These are phyloP conservation scores for Scophthalmus maximus DNA, from an alignment of 2,113 vertebrate genomes.

Conservation along the genomic window DNA sequence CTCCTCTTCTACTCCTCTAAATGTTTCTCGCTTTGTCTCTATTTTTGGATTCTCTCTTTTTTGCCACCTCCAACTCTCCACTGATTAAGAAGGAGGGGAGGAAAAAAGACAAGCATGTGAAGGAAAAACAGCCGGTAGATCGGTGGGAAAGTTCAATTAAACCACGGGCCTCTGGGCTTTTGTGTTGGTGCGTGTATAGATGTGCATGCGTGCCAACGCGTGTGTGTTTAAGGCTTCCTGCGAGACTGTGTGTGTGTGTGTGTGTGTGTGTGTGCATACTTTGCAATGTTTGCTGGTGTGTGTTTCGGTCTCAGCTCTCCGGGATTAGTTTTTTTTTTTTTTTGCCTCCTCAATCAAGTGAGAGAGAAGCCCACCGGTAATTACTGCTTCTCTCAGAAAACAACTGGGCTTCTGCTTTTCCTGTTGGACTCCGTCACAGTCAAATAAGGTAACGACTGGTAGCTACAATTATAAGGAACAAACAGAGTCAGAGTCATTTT, in stretches of 20 bases:
- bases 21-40: slow-evolving; percentile 15
- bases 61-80: slow-evolving; percentile 51
- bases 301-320: slow-evolving; percentile 58
- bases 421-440: slow-evolving; percentile 50
- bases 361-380: slow-evolving; percentile 75
- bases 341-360: slow-evolving; percentile 67
- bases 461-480: slow-evolving; percentile 28
- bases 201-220: slow-evolving; percentile 15
- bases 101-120: slow-evolving; percentile 32
- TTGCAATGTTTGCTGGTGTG: slow-evolving; percentile 57
- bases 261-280: neutral
- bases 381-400: slow-evolving; percentile 68
- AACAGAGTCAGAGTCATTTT: slow-evolving; percentile 28
- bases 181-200: slow-evolving; percentile 40
- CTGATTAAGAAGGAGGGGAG: slow-evolving; percentile 58
- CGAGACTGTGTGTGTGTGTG: slow-evolving; percentile 25
- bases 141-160: slow-evolving; percentile 80
- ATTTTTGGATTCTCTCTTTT: slow-evolving; percentile 26
- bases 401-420: slow-evolving; percentile 42
- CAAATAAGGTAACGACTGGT: slow-evolving; percentile 32
- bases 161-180: slow-evolving; percentile 65
- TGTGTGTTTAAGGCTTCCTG: neutral
- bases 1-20: slow-evolving; percentile 19
- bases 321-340: slow-evolving; percentile 67
- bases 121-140: slow-evolving; percentile 53